These are phyloP conservation scores for Synaphobranchus kaupii DNA, from an alignment of 2,797 vertebrate species.

Conservation along the genomic window DNA sequence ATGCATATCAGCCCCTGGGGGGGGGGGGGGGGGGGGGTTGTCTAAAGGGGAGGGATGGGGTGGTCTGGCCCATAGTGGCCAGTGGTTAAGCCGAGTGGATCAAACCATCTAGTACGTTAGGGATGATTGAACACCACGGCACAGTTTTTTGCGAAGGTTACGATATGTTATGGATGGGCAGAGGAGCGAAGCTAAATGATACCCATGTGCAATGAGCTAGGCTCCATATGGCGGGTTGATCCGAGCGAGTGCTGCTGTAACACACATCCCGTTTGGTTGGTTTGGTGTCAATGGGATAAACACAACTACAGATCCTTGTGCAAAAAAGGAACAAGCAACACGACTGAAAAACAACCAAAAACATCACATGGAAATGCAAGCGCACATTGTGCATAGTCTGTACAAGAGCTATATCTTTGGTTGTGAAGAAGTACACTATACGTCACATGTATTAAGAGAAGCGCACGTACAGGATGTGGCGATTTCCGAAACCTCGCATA, in stretches of 20 bases:
- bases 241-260: not conserved
- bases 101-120: not conserved
- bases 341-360: not conserved
- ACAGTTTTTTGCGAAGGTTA: not conserved
- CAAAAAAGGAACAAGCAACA: not conserved
- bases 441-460: not conserved
- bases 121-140: not conserved
- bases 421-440: not conserved
- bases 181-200: not conserved
- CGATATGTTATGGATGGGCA: not conserved
- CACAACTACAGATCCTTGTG: not conserved
- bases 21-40: no score
- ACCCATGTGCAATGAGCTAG: no score
- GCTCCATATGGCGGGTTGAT: not conserved
- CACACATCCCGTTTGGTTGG: not conserved
- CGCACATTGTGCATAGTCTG: not conserved
- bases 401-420: not conserved
- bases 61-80: not conserved
- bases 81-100: not conserved
- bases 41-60: not conserved
- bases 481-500: not conserved
- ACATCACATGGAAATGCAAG: not conserved
- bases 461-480: not conserved
- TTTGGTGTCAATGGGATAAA: no score
- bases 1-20: conserved; percentile 6